Percentiles rank a stretch among this genome's conserved stretches.
Evolutionary conservation across 2,113 vertebrate species (phyloP).

Genomic region (Excalfactoria chinensis): DNA sequence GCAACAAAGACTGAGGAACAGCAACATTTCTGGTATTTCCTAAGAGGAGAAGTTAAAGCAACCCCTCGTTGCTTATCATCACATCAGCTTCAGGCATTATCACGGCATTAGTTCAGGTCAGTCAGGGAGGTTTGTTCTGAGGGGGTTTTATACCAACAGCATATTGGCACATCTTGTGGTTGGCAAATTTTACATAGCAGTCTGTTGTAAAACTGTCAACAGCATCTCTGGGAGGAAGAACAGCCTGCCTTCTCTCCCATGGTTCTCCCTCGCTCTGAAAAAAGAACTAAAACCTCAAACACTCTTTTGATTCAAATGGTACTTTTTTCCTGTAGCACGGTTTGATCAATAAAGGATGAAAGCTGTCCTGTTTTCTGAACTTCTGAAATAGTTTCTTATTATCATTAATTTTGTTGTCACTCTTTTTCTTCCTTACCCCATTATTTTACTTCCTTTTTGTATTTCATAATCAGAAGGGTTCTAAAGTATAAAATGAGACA

Average conservation of each 20-base stretch:
- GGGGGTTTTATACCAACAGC: background rate
- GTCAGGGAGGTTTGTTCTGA: background rate
- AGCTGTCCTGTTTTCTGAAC: background rate
- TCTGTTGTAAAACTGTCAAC: background rate
- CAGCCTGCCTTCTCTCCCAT: background rate
- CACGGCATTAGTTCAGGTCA: background rate
- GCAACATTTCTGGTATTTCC: background rate
- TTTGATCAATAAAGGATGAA: background rate
- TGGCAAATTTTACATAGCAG: background rate
- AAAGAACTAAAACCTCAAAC: background rate
- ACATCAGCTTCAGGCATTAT: background rate
- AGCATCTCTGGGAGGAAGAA: background rate
- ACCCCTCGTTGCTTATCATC: background rate
- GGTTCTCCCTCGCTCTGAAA: background rate
- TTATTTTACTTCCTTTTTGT: background rate
- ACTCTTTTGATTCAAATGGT: background rate
- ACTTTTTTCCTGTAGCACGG: background rate
- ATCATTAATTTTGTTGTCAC: constrained; percentile 28
- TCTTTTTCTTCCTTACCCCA: constrained; percentile 6
- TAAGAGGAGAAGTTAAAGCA: background rate
- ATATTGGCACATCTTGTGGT: accelerated
- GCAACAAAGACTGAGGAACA: background rate
- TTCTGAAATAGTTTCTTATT: background rate
- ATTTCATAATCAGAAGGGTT: background rate
- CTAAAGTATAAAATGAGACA: background rate